Base-by-base conservation (phyloP, 2,797 vertebrate species). In the Anguilla megastoma region DNA sequence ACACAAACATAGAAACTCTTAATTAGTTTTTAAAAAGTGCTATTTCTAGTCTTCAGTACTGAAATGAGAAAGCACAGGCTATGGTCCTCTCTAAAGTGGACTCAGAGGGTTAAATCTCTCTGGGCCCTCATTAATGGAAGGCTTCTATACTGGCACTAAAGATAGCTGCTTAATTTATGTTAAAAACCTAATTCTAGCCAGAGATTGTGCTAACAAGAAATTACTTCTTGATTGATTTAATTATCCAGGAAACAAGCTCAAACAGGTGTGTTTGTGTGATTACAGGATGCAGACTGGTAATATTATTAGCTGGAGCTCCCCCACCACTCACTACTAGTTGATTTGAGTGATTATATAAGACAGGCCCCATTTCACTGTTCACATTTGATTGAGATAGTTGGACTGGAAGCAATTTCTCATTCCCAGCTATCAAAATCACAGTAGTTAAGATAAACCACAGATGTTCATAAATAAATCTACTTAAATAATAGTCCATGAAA, bases 251-350 rank as follows among this genome's bases (percentile, higher is more conserved):
- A 82, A 82, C 45, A 14, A 82, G 79, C 79, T 50, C 79, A 82
- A 82, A 82, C 83, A 84, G 83, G 83, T 84, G 79, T 82, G 79
- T 82, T 82, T 82, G 79, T 82, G 79, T 82, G 83, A 84, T 84
- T 50, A 50, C 80, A 52, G 80, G 45, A 27, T 84, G 50, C 80
- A 27, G 80, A n/a, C 80, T 52, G 45, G 45, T 54, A 82, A 82
- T 82, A 84, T 27, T 84, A 54, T 84, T 58, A 82, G 79, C 41
- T 10, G 79, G 54, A 58, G 50, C 50, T 56, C 27, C 45, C 83
- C 33, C 52, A 30, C 50, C 83, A 56, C 52, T 84, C 27, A 56
- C 41, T 52, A 33, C 50, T 84, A 33, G 52, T 56, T 58, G 16
- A 54, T 10, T 24, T 84, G 52, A 14, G 50, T 56, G 52, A 84